A percentile compares a stretch with the other conserved stretches of the same genome.
These are phyloP conservation scores for Leptopilina clavipes DNA, from an alignment of 1,140 invertebrate species.

Conservation along the genomic window DNA sequence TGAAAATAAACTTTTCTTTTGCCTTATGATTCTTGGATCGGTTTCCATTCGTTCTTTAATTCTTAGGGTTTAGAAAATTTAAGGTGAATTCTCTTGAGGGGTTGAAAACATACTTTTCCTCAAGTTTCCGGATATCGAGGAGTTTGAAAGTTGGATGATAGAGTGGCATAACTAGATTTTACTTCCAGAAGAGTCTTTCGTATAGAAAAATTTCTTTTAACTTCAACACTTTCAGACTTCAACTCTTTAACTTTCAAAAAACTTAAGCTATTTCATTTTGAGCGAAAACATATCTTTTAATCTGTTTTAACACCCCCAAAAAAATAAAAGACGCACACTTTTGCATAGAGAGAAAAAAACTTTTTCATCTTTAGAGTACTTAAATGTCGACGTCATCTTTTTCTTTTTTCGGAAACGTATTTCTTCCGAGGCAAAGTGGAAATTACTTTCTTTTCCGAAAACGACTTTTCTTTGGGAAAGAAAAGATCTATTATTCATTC, in stretches of 20 bases:
- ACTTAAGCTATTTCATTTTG: slow-evolving; percentile 23
- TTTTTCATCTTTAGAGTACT: not conserved
- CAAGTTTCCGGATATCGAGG: slow-evolving; percentile 29
- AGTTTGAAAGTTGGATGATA: slow-evolving; percentile 23
- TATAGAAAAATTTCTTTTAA: slow-evolving; percentile 32
- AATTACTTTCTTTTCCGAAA: too few relatives aligned
- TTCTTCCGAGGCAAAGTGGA: not conserved
- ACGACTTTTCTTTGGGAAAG: too few relatives aligned
- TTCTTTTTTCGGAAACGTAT: not conserved
- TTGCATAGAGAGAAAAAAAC: not conserved
- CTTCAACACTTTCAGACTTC: slow-evolving; percentile 5
- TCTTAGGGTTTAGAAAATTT: slow-evolving; percentile 16
- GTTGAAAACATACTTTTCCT: slow-evolving; percentile 9
- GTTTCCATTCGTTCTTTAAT: slow-evolving; percentile 25
- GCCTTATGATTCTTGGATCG: slow-evolving; percentile 10
- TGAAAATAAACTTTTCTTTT: not conserved
- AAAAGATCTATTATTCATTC: too few relatives aligned
- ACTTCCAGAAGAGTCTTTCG: slow-evolving; percentile 6
- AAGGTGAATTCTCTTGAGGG: slow-evolving; percentile 28
- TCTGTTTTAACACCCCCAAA: not conserved
- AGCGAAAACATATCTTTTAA: slow-evolving; percentile 7
- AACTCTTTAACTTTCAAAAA: slow-evolving; percentile 22
- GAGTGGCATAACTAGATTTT: slow-evolving; percentile 27
- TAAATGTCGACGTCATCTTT: not conserved
- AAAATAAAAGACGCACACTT: not conserved